A percentile compares a stretch with the other conserved stretches of the same genome.
Evolutionary conservation across 2,113 vertebrate species (phyloP).

Genomic region (Ammospiza caudacuta): DNA sequence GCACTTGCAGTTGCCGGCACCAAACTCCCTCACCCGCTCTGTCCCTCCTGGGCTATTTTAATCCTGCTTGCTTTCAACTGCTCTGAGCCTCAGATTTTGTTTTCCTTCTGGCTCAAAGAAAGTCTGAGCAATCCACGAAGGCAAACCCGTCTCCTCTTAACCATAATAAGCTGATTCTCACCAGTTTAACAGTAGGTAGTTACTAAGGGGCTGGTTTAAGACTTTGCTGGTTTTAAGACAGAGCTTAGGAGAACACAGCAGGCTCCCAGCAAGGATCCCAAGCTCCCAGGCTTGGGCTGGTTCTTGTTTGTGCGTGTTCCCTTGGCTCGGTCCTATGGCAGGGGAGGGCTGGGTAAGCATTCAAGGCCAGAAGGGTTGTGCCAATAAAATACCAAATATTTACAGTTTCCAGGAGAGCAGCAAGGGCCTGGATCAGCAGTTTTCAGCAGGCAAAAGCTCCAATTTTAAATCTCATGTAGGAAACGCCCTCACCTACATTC

Average conservation of each 20-base stretch:
- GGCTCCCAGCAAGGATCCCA: background rate
- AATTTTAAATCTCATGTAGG: background rate
- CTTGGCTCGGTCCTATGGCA: background rate
- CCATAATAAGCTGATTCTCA: background rate
- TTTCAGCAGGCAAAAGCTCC: background rate
- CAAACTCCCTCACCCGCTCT: background rate
- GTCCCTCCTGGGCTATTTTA: conserved; percentile 58
- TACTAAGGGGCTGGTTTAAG: background rate
- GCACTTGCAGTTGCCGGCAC: background rate
- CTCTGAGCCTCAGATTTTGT: background rate
- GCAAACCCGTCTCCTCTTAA: background rate
- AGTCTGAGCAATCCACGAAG: background rate
- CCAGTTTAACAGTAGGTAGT: background rate
- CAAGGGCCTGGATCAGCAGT: background rate
- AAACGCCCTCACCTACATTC: background rate
- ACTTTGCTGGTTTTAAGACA: background rate
- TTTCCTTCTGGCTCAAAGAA: background rate
- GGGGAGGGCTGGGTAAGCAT: background rate
- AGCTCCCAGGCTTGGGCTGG: background rate
- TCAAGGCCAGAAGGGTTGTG: background rate
- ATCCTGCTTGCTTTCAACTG: conserved; percentile 47
- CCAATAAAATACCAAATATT: conserved; percentile 26
- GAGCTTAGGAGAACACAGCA: background rate
- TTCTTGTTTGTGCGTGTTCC: background rate
- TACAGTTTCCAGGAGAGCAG: background rate